Conservation (phyloP, 2,113 vertebrate genomes). For the Pteruthius melanotis region DNA sequence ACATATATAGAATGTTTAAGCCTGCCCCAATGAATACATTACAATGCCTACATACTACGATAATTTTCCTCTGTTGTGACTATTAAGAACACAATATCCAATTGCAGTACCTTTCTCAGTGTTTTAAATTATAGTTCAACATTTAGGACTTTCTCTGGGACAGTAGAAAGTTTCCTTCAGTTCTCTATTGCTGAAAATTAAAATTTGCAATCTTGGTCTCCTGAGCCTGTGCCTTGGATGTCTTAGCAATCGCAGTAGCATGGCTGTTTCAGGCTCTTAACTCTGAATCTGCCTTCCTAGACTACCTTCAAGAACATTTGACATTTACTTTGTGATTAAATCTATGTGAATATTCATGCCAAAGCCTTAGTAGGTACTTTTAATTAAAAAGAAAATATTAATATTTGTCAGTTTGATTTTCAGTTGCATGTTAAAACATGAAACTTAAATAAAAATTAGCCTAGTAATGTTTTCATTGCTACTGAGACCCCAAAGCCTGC, state of each 20-base stretch:
- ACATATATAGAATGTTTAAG: neutral
- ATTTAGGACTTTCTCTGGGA: neutral
- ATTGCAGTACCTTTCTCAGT: neutral
- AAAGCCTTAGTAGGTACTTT: neutral
- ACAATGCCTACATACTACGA: neutral
- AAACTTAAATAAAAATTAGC: neutral
- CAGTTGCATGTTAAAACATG: neutral
- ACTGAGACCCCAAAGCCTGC: neutral
- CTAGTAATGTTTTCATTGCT: neutral
- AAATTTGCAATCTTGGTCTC: neutral
- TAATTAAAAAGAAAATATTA: neutral
- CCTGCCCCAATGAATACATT: neutral
- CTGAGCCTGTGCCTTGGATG: neutral
- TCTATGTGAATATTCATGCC: neutral
- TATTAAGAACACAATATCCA: neutral
- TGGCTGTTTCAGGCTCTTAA: neutral
- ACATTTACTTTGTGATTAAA: neutral
- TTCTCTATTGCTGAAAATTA: neutral
- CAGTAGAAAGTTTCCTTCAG: rapidly evolving
- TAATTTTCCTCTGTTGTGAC: neutral
- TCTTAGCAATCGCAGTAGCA: neutral
- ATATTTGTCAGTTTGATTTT: neutral
- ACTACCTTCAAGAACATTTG: neutral
- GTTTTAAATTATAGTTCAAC: neutral
- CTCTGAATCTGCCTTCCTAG: neutral